Evolutionary conservation across 1,140 invertebrate genomes (phyloP), one percentile per base, ranked within the genome.

Genomic region (Heliconius melpomene): DNA sequence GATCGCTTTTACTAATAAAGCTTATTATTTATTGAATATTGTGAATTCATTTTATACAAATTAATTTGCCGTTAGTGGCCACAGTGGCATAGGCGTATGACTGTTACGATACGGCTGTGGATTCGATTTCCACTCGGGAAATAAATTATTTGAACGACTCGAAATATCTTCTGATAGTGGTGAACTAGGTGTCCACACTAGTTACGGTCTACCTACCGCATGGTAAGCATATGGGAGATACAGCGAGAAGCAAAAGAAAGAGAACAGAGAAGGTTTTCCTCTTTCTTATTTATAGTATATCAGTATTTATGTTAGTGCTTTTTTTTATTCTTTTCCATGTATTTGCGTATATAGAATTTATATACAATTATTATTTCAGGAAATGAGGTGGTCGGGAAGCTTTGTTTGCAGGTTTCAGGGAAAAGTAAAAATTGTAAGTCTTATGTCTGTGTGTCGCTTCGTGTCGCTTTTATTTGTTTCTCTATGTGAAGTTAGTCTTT

Each of bases 361-460:
- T 66, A 16, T 29, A 29, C 3, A 9, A 66, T 79, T 79, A 50
- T 79, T 70, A 77, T 87, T 86, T 50, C 84, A 86, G 88, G 85
- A 78, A 76, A 84, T 76, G 86, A 84, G 81, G 88, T 89, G 83
- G 83, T 89, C 74, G 88, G 88, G 72, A 88, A 82, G 82, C 88
- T 89, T 80, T 85, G 84, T 73, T 83, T 89, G 83, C 84, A 84
- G 77, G 72, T 82, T n/a, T 66, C 77, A 36, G 20, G 20, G 50
- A 79, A 79, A 72, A 79, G 23, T 72, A 79, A 40, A 60, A 7
- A 23, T 50, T 36, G 78, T 79, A 72, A 79, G 78, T 66, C n/a
- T 75, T 72, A 23, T 74, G 23, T 79, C 11, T 36, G 46, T 77
- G 70, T 77, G 46, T 40, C 13, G 77, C 38, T 79, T 79, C 26